Conservation (phyloP, 2,797 vertebrate species). For the Apogon talboti region DNA sequence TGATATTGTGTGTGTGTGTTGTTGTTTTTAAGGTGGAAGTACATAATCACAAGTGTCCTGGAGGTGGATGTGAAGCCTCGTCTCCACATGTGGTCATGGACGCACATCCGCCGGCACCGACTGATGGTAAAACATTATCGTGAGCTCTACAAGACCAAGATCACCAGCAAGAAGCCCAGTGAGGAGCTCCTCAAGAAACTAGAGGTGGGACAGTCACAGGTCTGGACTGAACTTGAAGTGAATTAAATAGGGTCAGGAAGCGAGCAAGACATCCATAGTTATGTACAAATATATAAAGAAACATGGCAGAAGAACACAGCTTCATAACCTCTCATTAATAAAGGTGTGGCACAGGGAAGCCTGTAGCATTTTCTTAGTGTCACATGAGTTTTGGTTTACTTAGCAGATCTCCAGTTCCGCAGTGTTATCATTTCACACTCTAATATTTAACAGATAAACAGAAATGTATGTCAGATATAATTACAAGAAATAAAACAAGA, state of each 20-base stretch:
- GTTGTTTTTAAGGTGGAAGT: conserved; percentile 88
- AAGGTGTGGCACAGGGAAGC: no score
- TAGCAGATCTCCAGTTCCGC: not conserved
- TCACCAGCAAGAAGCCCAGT: conserved; percentile 90
- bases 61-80: conserved; percentile 92
- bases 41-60: conserved; percentile 88
- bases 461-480: not conserved
- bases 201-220: conserved; percentile 86
- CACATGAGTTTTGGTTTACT: no score
- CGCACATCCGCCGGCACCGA: conserved; percentile 87
- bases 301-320: no score
- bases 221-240: not conserved
- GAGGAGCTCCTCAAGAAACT: conserved; percentile 84
- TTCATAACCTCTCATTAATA: no score
- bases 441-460: not conserved
- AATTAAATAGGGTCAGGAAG: no score
- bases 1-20: conserved; percentile 5
- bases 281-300: no score
- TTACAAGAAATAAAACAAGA: not conserved
- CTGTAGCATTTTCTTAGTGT: no score
- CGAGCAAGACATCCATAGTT: no score
- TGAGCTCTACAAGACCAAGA: conserved; percentile 92
- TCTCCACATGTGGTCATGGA: conserved; percentile 97
- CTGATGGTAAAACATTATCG: conserved; percentile 88
- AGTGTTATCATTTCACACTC: not conserved